Base-by-base conservation (phyloP, 2,797 vertebrate species). In the Tangara arthus region DNA sequence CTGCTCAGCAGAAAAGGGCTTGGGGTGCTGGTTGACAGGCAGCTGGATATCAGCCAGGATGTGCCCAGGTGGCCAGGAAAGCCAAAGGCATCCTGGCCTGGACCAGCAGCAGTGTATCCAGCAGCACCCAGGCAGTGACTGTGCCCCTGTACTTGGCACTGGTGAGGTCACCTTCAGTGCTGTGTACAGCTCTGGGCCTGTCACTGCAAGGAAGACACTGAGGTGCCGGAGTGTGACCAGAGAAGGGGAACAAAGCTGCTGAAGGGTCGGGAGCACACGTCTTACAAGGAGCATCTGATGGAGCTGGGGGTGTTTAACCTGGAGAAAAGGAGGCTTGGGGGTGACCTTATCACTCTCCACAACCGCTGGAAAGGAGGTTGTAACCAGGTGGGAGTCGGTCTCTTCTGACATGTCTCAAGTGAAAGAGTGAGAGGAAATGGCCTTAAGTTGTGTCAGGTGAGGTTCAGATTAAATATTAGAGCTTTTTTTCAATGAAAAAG, bases 311-410 rank as follows among this genome's bases (percentile, higher is more conserved):
- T 69, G 28, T 50, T 82, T 5, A 11, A 11, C 52, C 20, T 56
- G 35, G 16, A 73, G 34, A 46, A 46, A 34, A 63, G 49, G 42
- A 63, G 49, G n/a, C 13, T 44, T 21, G 14, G 20, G 11, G 32
- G 6, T 17, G 13, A 37, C 8, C 17, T 27, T 37, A 22, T 1
- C 14, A 7, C 64, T 39, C 24, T 63, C 37, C 28, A 11, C n/a
- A 34, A 3, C 20, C 11, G 12, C 39, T 7, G 39, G 22, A 59
- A 53, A 71, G 39, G 30, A 46, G 8, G 4, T 3, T 52, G 22
- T 44, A 41, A 23, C 15, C 11, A 35, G 9, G 9, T 70, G 50
- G 37, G 23, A 3, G 2, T 44, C 0, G 0, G 17, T 64, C 15
- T 56, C 17, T 50, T n/a, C n/a, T 70, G 37, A 24, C 20, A 4